These are phyloP conservation scores for Lepidurus apus DNA, from an alignment of 1,140 invertebrate genomes.

Conservation along the genomic window DNA sequence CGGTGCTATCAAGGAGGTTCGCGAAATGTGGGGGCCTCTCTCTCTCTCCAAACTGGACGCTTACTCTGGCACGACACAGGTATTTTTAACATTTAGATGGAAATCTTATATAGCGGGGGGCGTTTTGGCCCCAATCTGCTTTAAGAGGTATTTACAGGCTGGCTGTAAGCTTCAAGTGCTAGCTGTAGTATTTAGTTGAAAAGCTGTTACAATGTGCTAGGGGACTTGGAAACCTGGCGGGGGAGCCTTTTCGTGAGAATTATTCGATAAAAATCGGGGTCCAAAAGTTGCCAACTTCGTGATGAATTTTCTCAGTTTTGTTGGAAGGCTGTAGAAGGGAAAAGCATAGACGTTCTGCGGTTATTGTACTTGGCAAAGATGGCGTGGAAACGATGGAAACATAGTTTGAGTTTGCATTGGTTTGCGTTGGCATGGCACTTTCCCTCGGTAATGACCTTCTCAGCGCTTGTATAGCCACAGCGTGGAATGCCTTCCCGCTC, in stretches of 20 bases:
- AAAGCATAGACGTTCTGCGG: neutral
- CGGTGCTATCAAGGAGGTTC: too few relatives aligned
- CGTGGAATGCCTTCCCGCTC: neutral
- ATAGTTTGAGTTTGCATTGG: neutral
- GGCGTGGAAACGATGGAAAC: neutral
- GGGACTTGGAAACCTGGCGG: neutral
- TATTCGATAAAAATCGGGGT: neutral
- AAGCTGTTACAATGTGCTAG: too few relatives aligned
- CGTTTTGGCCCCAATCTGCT: neutral
- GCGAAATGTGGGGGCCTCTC: too few relatives aligned
- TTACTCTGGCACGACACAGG: neutral
- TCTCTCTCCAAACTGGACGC: too few relatives aligned
- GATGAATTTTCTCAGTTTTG: neutral
- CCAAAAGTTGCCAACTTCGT: neutral
- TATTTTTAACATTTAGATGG: neutral
- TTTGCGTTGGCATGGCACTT: constrained; percentile 1
- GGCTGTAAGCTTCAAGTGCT: too few relatives aligned
- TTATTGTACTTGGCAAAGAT: neutral
- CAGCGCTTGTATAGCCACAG: neutral
- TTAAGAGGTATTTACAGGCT: too few relatives aligned
- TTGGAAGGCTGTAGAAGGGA: neutral
- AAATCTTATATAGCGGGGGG: too few relatives aligned
- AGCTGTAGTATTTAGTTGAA: too few relatives aligned
- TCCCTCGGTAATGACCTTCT: constrained; percentile 18
- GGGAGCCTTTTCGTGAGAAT: neutral